Conservation (phyloP, 35 echinoderm and acorn worm species). For the Holothuria glaberrima region DNA sequence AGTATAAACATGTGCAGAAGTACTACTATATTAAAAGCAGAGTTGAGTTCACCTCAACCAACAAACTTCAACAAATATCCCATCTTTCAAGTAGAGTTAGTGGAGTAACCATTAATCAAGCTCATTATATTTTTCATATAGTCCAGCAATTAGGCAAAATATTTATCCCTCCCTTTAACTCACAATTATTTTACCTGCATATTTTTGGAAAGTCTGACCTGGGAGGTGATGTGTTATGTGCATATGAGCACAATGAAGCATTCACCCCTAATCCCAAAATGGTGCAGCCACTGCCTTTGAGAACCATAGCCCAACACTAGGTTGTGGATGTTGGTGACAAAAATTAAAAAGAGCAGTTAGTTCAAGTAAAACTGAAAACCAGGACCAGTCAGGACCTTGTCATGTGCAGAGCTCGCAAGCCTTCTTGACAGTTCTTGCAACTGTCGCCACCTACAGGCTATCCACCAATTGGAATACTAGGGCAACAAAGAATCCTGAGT, state of each 20-base stretch:
- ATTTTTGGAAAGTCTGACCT: not conserved
- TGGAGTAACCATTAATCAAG: not conserved
- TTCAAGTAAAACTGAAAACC: too few species aligned
- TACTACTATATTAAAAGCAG: not conserved
- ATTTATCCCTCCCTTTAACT: not conserved
- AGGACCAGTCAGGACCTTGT: too few species aligned
- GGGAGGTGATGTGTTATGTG: not conserved
- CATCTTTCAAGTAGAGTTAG: not conserved
- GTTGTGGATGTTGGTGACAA: too few species aligned
- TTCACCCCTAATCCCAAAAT: not conserved
- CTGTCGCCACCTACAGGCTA: not conserved
- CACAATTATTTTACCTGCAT: conserved; percentile 1
- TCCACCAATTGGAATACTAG: not conserved
- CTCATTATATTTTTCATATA: not conserved
- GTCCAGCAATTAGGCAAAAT: not conserved
- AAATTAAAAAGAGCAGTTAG: too few species aligned
- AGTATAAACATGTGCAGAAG: not conserved
- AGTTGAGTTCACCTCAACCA: not conserved
- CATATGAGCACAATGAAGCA: not conserved
- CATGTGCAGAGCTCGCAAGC: too few species aligned
- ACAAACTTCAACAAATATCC: not conserved
- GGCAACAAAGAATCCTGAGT: not conserved
- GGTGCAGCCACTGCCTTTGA: not conserved
- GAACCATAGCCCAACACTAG: not conserved
- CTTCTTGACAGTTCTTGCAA: not conserved